Evolutionary conservation across 2,888 invertebrate species (phyloP).

Genomic region (Chrysolina americana): DNA sequence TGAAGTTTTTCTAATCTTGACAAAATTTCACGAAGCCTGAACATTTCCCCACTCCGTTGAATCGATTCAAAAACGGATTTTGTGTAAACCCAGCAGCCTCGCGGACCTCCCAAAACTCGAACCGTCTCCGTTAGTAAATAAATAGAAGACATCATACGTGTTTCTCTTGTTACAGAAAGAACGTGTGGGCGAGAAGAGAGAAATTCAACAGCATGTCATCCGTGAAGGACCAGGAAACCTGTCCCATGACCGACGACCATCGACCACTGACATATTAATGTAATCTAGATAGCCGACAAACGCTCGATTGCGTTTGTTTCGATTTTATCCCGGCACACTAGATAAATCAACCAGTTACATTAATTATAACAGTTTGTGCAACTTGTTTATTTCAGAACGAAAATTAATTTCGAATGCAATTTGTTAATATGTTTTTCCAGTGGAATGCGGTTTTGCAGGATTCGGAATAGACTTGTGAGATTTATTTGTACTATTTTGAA

Average conservation of each 20-base stretch:
- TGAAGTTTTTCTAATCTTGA: too few relatives aligned
- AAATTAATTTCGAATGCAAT: constrained; percentile 43
- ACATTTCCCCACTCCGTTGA: too few relatives aligned
- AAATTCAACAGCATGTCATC: constrained; percentile 35
- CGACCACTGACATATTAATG: constrained; percentile 32
- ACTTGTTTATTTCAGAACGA: constrained; percentile 44
- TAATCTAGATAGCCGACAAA: constrained; percentile 41
- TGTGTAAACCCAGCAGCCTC: not conserved
- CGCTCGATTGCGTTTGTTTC: constrained; percentile 33
- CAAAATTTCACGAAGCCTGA: too few relatives aligned
- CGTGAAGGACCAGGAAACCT: constrained; percentile 37
- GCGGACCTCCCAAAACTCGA: constrained; percentile 24
- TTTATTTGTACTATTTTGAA: constrained; percentile 35
- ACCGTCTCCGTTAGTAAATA: constrained; percentile 16
- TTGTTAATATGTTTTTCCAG: constrained; percentile 39
- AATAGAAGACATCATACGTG: constrained; percentile 43
- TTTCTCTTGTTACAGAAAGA: constrained; percentile 59
- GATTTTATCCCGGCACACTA: constrained; percentile 28
- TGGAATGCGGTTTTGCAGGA: constrained; percentile 37
- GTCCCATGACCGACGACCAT: constrained; percentile 42
- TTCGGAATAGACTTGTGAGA: constrained; percentile 29
- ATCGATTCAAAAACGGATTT: too few relatives aligned
- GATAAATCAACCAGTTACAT: constrained; percentile 37
- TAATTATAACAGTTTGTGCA: constrained; percentile 46
- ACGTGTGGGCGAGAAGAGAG: constrained; percentile 50